Percentiles rank a stretch among this genome's conserved stretches.
phyloP scores from a whole-genome alignment of 2,888 invertebrate species.

The Hydriomena furcata region DNA sequence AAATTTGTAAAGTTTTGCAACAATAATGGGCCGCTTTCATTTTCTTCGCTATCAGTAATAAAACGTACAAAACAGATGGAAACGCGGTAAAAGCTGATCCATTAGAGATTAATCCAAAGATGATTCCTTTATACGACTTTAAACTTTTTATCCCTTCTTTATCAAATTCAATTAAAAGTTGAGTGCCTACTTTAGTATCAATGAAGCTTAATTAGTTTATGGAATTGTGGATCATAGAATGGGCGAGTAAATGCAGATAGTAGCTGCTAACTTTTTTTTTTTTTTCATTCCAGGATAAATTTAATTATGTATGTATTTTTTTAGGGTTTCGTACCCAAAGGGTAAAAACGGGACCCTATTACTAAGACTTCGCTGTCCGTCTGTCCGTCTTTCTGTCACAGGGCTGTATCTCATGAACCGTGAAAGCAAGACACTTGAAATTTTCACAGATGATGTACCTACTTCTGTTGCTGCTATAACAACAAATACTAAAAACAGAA shows the following conservation, averaged over 20 bases:
- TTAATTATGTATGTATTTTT: too few relatives aligned
- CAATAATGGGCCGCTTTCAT: background rate
- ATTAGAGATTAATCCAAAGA: slow-evolving; percentile 55
- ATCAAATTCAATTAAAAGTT: slow-evolving; percentile 38
- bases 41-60: background rate
- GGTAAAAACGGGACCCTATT: too few relatives aligned
- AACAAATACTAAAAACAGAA: too few relatives aligned
- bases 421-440: too few relatives aligned
- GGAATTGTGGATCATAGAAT: slow-evolving; percentile 11
- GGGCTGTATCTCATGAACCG: too few relatives aligned
- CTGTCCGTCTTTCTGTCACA: too few relatives aligned
- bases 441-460: too few relatives aligned
- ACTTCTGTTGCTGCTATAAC: too few relatives aligned
- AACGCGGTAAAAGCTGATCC: slow-evolving; percentile 43
- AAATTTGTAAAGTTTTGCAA: too few relatives aligned
- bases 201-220: slow-evolving; percentile 24
- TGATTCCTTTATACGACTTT: slow-evolving; percentile 45
- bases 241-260: background rate
- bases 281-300: too few relatives aligned
- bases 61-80: slow-evolving; percentile 36
- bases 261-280: background rate
- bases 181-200: slow-evolving; percentile 30
- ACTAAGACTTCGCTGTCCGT: too few relatives aligned
- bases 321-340: too few relatives aligned
- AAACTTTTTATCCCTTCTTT: slow-evolving; percentile 39